Conservation (phyloP, 2,113 vertebrate genomes). For the Cololabis saira region DNA sequence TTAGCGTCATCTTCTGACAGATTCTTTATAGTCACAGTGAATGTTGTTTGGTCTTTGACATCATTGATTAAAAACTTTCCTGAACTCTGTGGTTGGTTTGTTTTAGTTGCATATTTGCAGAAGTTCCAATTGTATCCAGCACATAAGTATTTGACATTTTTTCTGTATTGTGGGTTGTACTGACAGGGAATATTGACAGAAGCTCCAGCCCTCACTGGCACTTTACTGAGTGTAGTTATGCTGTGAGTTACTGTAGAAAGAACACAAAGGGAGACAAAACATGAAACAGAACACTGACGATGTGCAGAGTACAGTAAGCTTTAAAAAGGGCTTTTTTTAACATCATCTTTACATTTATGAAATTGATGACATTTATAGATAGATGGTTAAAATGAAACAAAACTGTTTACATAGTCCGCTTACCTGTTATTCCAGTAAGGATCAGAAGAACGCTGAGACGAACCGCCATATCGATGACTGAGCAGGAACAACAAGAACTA, state of each 20-base stretch:
- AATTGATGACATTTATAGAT: neutral
- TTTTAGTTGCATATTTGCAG: constrained; percentile 15
- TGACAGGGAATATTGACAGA: constrained; percentile 57
- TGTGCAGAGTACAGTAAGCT: too few relatives aligned
- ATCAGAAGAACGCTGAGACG: constrained; percentile 24
- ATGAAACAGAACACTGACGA: too few relatives aligned
- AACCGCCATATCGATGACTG: constrained; percentile 7
- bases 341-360: too few relatives aligned
- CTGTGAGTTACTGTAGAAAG: constrained; percentile 37
- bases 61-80: constrained; percentile 46
- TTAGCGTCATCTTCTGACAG: accelerated
- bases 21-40: constrained; percentile 48
- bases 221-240: constrained; percentile 19
- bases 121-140: accelerated
- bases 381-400: neutral
- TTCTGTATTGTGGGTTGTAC: constrained; percentile 1
- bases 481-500: neutral
- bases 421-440: constrained; percentile 44
- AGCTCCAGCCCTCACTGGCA: constrained; percentile 29
- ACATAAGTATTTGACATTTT: constrained; percentile 55
- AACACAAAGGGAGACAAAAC: neutral
- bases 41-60: constrained; percentile 19
- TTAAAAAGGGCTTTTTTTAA: too few relatives aligned
- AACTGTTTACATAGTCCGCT: neutral
- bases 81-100: neutral